These are phyloP conservation scores for Homarus americanus DNA, from an alignment of 1,140 invertebrate species.

Conservation along the genomic window DNA sequence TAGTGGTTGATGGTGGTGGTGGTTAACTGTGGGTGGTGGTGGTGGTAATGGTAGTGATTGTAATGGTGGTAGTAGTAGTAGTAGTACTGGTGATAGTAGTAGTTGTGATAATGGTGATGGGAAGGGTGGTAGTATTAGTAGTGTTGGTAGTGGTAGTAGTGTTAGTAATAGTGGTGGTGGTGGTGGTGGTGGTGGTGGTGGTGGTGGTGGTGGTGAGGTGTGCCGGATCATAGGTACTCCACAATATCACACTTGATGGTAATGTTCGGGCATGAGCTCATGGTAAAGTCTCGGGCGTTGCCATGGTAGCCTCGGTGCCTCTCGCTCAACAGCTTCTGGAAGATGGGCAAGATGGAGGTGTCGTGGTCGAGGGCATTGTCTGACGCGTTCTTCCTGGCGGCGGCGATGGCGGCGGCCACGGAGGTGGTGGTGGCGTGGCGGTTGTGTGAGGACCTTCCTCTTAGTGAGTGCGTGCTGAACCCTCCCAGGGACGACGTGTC, in stretches of 20 bases:
- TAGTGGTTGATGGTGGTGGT: too few relatives aligned
- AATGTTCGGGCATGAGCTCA: conserved; percentile 94
- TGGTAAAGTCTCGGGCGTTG: conserved; percentile 82
- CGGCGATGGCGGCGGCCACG: conserved; percentile 75
- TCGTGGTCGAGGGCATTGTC: conserved; percentile 83
- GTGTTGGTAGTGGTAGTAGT: neutral
- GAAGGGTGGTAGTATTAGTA: neutral
- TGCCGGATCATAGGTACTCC: conserved; percentile 87
- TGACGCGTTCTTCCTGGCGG: conserved; percentile 84
- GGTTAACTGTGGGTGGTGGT: too few relatives aligned
- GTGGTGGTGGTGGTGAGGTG: neutral
- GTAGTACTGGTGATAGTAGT: too few relatives aligned
- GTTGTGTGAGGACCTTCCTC: conserved; percentile 20
- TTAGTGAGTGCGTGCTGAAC: conserved; percentile 46
- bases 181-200: conserved; percentile 28
- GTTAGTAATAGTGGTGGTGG: conserved; percentile 5
- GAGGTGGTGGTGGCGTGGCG: conserved; percentile 71
- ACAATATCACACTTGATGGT: conserved; percentile 97
- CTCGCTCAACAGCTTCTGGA: conserved; percentile 92
- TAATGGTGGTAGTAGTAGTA: too few relatives aligned
- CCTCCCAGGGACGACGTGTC: conserved; percentile 40
- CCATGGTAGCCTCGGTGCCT: conserved; percentile 80
- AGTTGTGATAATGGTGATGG: too few relatives aligned
- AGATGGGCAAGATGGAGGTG: conserved; percentile 90
- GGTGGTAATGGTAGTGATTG: too few relatives aligned